Conservation (phyloP, 2,797 vertebrate genomes). For the Nyctibius grandis region DNA sequence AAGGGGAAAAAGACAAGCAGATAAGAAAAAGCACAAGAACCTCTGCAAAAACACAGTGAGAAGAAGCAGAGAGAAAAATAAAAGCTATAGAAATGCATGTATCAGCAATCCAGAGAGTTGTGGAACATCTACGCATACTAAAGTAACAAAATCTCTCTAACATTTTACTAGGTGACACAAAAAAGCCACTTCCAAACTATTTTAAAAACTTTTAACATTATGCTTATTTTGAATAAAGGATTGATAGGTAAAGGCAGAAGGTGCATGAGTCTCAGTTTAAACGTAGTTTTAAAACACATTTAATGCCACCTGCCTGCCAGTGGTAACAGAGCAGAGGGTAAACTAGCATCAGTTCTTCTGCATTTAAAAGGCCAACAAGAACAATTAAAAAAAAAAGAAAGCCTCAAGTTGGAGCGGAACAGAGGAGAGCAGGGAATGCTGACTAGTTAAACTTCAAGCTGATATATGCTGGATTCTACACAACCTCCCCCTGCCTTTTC, state of each 20-base stretch:
- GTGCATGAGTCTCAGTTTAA: not conserved
- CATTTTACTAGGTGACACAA: not conserved
- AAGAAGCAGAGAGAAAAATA: not conserved
- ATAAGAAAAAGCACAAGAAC: not conserved
- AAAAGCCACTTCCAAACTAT: not conserved
- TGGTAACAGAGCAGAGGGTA: not conserved
- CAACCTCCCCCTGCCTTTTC: not conserved
- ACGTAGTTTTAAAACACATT: not conserved
- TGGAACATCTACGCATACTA: not conserved
- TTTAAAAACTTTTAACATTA: not conserved
- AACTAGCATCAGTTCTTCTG: not conserved
- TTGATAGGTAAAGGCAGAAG: not conserved
- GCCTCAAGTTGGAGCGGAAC: not conserved
- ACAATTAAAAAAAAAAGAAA: not conserved
- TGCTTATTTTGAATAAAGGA: not conserved
- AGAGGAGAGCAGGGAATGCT: not conserved
- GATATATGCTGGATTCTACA: not conserved
- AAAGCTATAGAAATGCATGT: not conserved
- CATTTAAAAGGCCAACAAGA: not conserved
- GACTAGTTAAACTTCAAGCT: not conserved
- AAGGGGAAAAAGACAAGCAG: not conserved
- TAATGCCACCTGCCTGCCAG: not conserved
- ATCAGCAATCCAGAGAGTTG: not conserved
- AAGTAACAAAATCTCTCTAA: not conserved
- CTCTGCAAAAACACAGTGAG: not conserved